phyloP scores from a whole-genome alignment of 1,140 invertebrate genomes.

The Drosophila lacteicornis region DNA sequence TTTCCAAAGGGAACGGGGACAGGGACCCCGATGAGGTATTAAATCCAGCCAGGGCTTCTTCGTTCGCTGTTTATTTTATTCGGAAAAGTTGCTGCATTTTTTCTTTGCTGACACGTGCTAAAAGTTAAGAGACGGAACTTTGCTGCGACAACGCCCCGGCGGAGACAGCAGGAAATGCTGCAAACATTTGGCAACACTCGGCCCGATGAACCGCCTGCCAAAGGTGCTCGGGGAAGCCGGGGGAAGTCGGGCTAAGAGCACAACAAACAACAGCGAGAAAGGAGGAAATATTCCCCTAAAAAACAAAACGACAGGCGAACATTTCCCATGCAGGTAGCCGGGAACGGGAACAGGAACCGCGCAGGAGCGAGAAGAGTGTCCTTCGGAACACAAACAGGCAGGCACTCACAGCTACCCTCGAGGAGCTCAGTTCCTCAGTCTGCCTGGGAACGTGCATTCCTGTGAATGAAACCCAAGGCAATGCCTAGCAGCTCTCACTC shows the following conservation, averaged over 20 bases:
- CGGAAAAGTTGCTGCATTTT: constrained; percentile 45
- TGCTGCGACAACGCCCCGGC: constrained; percentile 45
- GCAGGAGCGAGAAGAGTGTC: constrained; percentile 53
- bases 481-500: constrained; percentile 16
- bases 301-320: constrained; percentile 58
- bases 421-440: constrained; percentile 25
- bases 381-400: constrained; percentile 59
- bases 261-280: constrained; percentile 41
- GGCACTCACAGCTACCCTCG: constrained; percentile 46
- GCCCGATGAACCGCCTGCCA: constrained; percentile 46
- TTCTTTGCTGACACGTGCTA: constrained; percentile 72
- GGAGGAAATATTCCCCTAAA: constrained; percentile 55
- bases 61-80: constrained; percentile 36
- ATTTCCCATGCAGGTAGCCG: constrained; percentile 76
- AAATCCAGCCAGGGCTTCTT: constrained; percentile 51
- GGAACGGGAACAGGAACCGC: constrained; percentile 24
- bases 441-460: constrained; percentile 64
- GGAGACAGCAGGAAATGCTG: constrained; percentile 79
- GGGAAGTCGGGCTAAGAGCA: constrained; percentile 23
- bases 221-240: constrained; percentile 18
- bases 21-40: constrained; percentile 8
- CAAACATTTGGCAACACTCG: constrained; percentile 80
- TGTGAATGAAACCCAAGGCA: constrained; percentile 81
- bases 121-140: constrained; percentile 60
- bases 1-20: background rate